These are phyloP conservation scores for Xenopus laevis DNA, from an alignment of 2,113 vertebrate species.

Conservation along the genomic window DNA sequence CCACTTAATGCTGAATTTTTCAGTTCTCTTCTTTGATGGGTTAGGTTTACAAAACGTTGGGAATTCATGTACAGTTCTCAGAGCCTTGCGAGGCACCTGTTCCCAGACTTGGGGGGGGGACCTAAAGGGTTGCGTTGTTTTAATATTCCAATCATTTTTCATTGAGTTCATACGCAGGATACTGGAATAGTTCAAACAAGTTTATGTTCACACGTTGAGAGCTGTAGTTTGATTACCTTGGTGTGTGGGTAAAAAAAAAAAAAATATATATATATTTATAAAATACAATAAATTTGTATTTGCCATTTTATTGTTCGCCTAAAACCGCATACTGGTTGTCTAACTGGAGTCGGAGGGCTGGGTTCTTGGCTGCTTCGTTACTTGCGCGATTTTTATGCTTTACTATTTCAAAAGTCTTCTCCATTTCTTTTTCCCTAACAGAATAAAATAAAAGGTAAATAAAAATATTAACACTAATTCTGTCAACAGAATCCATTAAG, in stretches of 20 bases:
- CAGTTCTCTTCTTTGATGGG: constrained; percentile 50
- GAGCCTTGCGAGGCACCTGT: constrained; percentile 52
- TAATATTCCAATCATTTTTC: constrained; percentile 55
- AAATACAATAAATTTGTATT: constrained; percentile 52
- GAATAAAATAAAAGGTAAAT: background rate
- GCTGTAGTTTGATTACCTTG: constrained; percentile 75
- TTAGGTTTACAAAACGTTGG: constrained; percentile 57
- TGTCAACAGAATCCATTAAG: too few relatives aligned
- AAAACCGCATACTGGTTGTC: constrained; percentile 97
- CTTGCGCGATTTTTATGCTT: constrained; percentile 93
- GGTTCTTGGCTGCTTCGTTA: constrained; percentile 79
- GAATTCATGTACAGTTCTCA: constrained; percentile 60
- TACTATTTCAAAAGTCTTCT: constrained; percentile 98
- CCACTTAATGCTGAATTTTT: constrained; percentile 64
- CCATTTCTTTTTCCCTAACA: constrained; percentile 93
- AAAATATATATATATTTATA: constrained; percentile 58
- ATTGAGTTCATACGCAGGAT: constrained; percentile 66
- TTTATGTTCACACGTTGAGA: constrained; percentile 61
- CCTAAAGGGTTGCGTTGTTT: constrained; percentile 32
- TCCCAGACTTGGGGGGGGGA: constrained; percentile 67
- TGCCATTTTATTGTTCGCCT: constrained; percentile 84
- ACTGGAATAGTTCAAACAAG: constrained; percentile 63
- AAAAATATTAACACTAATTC: background rate
- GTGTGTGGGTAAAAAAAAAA: constrained; percentile 61
- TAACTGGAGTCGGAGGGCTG: constrained; percentile 89